phyloP scores from a whole-genome alignment of 2,113 vertebrate species.

The Manacus vitellinus region DNA sequence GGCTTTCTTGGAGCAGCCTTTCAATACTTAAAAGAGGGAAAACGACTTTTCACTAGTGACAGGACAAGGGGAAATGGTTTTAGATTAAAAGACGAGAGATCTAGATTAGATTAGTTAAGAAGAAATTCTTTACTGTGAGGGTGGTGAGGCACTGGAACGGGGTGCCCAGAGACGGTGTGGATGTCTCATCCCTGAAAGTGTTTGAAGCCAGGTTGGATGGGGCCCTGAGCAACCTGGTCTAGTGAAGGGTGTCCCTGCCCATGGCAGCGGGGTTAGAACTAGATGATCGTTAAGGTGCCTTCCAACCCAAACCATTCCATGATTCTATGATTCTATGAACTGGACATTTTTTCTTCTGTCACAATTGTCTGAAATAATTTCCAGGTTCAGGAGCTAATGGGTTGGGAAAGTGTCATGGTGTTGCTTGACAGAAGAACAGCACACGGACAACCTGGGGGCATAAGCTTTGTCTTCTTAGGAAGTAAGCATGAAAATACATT shows the following conservation, averaged over 20 bases:
- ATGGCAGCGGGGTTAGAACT: neutral
- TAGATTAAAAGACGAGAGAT: neutral
- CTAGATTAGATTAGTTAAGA: neutral
- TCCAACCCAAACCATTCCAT: neutral
- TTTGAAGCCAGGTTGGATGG: neutral
- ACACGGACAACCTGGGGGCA: rapidly evolving
- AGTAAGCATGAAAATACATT: neutral
- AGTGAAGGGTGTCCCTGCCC: neutral
- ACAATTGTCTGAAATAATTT: neutral
- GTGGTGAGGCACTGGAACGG: neutral
- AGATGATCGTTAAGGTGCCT: neutral
- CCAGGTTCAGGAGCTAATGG: neutral
- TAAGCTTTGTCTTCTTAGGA: neutral
- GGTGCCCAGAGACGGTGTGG: neutral
- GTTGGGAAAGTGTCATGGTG: neutral
- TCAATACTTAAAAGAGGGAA: neutral
- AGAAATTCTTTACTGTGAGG: neutral
- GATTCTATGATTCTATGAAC: neutral
- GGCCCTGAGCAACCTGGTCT: neutral
- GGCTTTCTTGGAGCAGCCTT: neutral
- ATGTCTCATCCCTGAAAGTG: neutral
- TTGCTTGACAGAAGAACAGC: neutral
- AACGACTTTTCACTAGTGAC: neutral
- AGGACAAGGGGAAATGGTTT: neutral
- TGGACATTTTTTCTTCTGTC: neutral